These are phyloP conservation scores for Catonia carolina DNA, from an alignment of 2,888 invertebrate species.

Conservation along the genomic window DNA sequence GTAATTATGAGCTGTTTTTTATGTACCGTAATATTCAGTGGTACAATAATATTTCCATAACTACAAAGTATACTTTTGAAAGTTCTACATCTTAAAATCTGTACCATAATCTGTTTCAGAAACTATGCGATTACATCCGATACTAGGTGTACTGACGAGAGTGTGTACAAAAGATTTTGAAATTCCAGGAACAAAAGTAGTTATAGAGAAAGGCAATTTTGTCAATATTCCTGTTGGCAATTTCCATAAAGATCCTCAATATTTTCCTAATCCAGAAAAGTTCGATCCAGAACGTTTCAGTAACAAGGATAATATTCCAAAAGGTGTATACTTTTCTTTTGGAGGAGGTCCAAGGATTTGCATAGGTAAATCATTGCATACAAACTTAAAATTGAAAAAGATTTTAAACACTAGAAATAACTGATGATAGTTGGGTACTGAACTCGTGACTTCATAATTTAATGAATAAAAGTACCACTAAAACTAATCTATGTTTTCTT, in stretches of 20 bases:
- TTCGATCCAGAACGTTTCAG: conserved; percentile 16
- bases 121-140: conserved; percentile 5
- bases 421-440: too few species aligned
- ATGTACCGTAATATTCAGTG: not conserved
- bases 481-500: too few species aligned
- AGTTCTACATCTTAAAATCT: not conserved
- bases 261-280: conserved; percentile 16
- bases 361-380: too few species aligned
- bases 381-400: too few species aligned
- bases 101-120: not conserved
- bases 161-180: conserved; percentile 9
- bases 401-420: too few species aligned
- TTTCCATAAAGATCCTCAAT: conserved; percentile 20
- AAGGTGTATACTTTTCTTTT: too few species aligned
- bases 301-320: too few species aligned
- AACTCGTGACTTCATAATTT: too few species aligned
- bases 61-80: not conserved
- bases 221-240: conserved; percentile 7
- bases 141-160: not conserved
- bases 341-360: too few species aligned
- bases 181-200: conserved; percentile 5
- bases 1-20: too few species aligned
- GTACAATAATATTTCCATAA: not conserved
- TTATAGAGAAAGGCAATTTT: conserved; percentile 14
- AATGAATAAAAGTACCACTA: too few species aligned